Evolutionary conservation across 2,113 vertebrate species (phyloP), one percentile per base, ranked within the genome.

Genomic region (Tricholaema leucomelas): DNA sequence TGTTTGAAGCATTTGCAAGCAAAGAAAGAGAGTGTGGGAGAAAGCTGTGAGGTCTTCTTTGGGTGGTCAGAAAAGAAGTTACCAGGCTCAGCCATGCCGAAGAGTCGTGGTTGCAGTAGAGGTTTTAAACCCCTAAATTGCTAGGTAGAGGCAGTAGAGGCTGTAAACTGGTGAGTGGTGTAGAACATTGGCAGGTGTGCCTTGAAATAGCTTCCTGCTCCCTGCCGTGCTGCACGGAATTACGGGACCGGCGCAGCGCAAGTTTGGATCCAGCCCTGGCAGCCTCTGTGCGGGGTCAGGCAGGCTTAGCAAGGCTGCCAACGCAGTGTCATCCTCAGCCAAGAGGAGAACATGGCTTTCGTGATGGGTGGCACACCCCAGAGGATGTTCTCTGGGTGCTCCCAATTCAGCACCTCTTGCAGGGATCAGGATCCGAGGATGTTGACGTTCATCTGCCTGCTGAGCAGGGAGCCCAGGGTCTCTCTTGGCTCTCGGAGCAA

Each of bases 171-270:
- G 15, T 44, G 42, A 44, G 69, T 33, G 31, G 50, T 48, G 36
- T 75, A 2, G 9, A 20, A 40, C 35, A 21, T n/a, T n/a, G 59
- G 61, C 58, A 90, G 70, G 61, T 85, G 54, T 81, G 59, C 50
- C 64, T 42, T 15, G 50, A 31, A 59, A 82, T 31, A 87, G 50
- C 38, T 70, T 55, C 78, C 63, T 10, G 5, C 59, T 69, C 61
- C 55, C 55, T 27, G 50, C n/a, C 2, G 15, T 10, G 28, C 85
- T 18, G 54, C 56, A 28, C 8, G 2, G 48, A 19, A 74, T 40
- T 5, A 2, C 2, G 36, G 64, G 52, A 30, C 52, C 15, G 50
- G 19, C 48, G 15, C 0, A 3, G 28, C 44, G 27, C 0, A 7
- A n/a, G 71, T 75, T 79, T 25, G 28, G 33, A 76, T 56, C 87